Evolutionary conservation across 1,140 invertebrate species (phyloP), one percentile per base, ranked within the genome.

Genomic region (Apocrypta bakeri): DNA sequence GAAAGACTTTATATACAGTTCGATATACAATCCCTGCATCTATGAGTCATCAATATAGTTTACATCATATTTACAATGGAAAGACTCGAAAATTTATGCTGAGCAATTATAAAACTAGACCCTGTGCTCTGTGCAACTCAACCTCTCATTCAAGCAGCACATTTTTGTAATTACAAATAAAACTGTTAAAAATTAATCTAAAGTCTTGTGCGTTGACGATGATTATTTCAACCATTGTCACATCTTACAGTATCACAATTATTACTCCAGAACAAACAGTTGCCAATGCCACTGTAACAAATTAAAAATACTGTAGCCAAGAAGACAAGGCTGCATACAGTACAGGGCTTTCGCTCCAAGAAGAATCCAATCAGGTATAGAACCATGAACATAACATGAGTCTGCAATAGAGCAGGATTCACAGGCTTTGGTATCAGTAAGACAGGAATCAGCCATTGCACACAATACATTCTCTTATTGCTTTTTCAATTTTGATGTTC

Each of bases 371-470:
- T 96, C 85, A 98, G 91, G 91, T 98, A 99, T 12, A 99, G 93
- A 63, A 97, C 95, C 94, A 99, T 97, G 90, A 99, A 98, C 96
- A 99, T 97, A 48, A 98, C 96, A 92, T 99, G 98, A 81, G 98
- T 99, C 91, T 98, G 97, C 81, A 99, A 93, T 29, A 99, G 92
- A 48, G 97, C 97, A 87, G 98, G 97, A 92, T 99, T 99, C 63
- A 97, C 94, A 63, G 98, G 98, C 92, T 99, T 99, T 83, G 98
- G 98, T 91, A 99, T 98, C 72, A 99, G 93, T 79, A 99, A 93
- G 74, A 99, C 98, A 74, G 98, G 98, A 86, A 99, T 97, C 86
- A 99, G 92, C 97, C 98, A 99, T 94, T 99, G 98, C 88, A 99
- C 94, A 93, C 98, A 99, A 94, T 99, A 99, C 98, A 99, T 99